Percentiles rank a stretch among this genome's conserved stretches.
These are phyloP conservation scores for Gymnothorax javanicus DNA, from an alignment of 2,797 vertebrate genomes.

Conservation along the genomic window DNA sequence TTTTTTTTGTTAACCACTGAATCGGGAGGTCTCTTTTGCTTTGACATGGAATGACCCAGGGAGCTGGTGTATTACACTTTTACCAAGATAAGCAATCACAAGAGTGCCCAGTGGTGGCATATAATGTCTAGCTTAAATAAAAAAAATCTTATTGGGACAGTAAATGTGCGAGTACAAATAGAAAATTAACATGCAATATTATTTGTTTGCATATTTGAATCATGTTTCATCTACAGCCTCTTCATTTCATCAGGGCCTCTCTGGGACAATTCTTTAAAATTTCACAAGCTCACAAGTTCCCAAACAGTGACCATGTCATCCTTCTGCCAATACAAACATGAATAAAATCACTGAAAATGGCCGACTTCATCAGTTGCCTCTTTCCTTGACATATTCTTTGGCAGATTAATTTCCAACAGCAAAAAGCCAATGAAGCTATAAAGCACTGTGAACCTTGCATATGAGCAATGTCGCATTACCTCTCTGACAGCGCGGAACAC, in stretches of 20 bases:
- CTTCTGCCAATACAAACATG: background rate
- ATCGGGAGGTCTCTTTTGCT: too few relatives aligned
- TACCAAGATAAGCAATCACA: background rate
- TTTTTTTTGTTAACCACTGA: background rate
- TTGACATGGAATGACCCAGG: too few relatives aligned
- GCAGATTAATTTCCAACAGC: background rate
- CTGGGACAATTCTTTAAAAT: background rate
- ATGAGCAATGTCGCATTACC: constrained; percentile 65
- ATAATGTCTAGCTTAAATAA: too few relatives aligned
- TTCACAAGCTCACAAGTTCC: background rate
- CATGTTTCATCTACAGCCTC: background rate
- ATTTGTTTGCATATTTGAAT: background rate
- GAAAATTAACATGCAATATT: too few relatives aligned
- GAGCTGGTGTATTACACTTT: too few relatives aligned
- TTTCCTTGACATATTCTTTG: background rate
- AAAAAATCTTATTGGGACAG: too few relatives aligned
- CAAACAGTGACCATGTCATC: background rate
- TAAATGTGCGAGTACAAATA: too few relatives aligned
- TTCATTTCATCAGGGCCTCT: background rate
- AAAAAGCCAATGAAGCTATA: background rate
- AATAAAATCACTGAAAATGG: background rate
- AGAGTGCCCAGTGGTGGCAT: background rate
- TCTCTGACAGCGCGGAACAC: constrained; percentile 98
- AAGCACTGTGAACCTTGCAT: too few relatives aligned
- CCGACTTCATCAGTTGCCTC: background rate